Percentiles rank a stretch among this genome's conserved stretches.
Evolutionary conservation across 2,888 invertebrate species (phyloP).

Genomic region (Lucinisca nassula): DNA sequence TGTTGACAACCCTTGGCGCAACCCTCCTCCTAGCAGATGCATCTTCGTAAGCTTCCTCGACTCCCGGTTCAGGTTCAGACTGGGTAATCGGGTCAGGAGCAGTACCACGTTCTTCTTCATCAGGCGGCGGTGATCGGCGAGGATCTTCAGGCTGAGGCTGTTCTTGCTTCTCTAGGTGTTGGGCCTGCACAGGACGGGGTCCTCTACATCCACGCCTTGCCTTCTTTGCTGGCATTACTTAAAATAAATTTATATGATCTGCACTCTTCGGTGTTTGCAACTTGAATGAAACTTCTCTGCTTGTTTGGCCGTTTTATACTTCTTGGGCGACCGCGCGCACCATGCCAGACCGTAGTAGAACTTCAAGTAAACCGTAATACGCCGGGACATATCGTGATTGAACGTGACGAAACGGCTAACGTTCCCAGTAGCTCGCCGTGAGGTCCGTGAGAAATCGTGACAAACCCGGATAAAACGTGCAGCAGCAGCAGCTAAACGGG

Average conservation of each 20-base stretch:
- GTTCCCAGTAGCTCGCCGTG: not conserved
- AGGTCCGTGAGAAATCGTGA: not conserved
- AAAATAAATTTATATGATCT: not conserved
- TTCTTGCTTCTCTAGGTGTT: not conserved
- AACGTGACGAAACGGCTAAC: not conserved
- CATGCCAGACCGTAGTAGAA: not conserved
- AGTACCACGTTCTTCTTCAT: conserved; percentile 24
- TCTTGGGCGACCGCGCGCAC: not conserved
- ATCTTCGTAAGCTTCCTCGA: too few relatives aligned
- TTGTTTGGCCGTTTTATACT: too few relatives aligned
- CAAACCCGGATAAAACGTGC: not conserved
- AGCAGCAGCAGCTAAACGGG: not conserved
- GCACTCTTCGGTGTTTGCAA: not conserved
- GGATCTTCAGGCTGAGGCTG: not conserved
- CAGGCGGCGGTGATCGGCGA: conserved; percentile 13
- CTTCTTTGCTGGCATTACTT: not conserved
- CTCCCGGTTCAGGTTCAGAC: not conserved
- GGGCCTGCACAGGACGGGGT: not conserved
- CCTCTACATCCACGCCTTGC: not conserved
- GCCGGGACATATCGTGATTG: not conserved
- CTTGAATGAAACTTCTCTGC: not conserved
- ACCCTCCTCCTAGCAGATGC: too few relatives aligned
- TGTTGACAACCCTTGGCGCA: too few relatives aligned
- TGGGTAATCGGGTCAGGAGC: conserved; percentile 12
- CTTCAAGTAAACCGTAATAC: not conserved